Evolutionary conservation across 2,113 vertebrate species (phyloP).

Genomic region (Ptilorrhoa leucosticta): DNA sequence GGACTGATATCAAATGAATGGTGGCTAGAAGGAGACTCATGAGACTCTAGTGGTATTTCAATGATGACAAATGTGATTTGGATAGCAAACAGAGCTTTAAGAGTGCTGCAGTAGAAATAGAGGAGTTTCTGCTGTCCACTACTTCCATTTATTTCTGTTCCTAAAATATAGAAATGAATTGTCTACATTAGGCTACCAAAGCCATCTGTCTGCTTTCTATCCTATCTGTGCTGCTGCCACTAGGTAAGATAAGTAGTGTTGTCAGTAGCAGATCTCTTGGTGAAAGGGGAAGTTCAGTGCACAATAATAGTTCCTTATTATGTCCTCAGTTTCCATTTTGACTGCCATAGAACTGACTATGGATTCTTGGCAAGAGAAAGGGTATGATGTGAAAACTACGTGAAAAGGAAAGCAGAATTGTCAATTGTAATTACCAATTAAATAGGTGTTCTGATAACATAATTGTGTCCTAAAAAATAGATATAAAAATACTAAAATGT

Average conservation of each 20-base stretch:
- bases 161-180: neutral
- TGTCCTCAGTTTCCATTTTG: neutral
- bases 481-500: neutral
- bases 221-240: neutral
- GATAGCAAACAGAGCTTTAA: neutral
- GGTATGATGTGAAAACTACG: accelerated
- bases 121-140: neutral
- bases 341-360: neutral
- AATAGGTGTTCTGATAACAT: neutral
- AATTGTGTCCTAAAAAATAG: neutral
- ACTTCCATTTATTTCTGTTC: neutral
- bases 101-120: neutral
- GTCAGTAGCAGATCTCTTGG: neutral
- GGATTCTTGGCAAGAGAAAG: neutral
- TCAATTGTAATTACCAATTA: neutral
- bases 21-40: too few species aligned
- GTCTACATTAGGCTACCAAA: neutral
- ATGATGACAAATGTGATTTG: neutral
- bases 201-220: neutral
- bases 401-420: neutral
- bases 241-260: neutral
- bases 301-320: neutral
- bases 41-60: neutral
- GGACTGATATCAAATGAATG: neutral
- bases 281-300: neutral